phyloP scores from a whole-genome alignment of 1,140 invertebrate genomes.

The Drosophila varians region DNA sequence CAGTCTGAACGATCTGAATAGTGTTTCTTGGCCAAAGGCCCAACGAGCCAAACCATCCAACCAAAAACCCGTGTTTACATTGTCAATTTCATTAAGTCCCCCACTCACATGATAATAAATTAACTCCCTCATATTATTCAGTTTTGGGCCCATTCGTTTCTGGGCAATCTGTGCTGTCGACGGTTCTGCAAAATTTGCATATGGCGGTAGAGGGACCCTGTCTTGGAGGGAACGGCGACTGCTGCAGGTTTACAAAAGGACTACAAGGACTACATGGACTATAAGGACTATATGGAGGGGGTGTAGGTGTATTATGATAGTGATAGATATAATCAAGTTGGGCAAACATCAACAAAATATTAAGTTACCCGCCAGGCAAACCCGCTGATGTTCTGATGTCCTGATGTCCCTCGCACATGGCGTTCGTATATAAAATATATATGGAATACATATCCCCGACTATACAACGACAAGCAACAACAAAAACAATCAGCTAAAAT shows the following conservation, averaged over 20 bases:
- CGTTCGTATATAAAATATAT: constrained; percentile 13
- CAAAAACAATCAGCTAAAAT: constrained; percentile 77
- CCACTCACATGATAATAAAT: background rate
- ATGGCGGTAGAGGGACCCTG: no score
- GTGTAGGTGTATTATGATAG: constrained; percentile 46
- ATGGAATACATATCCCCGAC: background rate
- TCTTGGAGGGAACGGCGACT: background rate
- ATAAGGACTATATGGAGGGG: background rate
- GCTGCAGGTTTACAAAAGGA: background rate
- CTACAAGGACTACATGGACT: background rate
- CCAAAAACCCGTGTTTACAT: background rate
- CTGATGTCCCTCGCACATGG: constrained; percentile 44
- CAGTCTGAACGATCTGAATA: no score
- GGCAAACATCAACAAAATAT: constrained; percentile 76
- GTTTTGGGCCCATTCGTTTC: constrained; percentile 18
- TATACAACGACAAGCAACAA: constrained; percentile 7
- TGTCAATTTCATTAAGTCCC: constrained; percentile 14
- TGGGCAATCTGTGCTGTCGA: constrained; percentile 1
- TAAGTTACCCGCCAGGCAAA: constrained; percentile 59
- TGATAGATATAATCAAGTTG: constrained; percentile 76
- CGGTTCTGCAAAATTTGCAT: constrained; percentile 23
- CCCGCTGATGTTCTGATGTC: constrained; percentile 8
- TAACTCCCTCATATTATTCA: constrained; percentile 15
- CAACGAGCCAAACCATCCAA: background rate
- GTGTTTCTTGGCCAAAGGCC: no score